Evolutionary conservation across 2,113 vertebrate species (phyloP).

Genomic region (Chlorocebus sabaeus): DNA sequence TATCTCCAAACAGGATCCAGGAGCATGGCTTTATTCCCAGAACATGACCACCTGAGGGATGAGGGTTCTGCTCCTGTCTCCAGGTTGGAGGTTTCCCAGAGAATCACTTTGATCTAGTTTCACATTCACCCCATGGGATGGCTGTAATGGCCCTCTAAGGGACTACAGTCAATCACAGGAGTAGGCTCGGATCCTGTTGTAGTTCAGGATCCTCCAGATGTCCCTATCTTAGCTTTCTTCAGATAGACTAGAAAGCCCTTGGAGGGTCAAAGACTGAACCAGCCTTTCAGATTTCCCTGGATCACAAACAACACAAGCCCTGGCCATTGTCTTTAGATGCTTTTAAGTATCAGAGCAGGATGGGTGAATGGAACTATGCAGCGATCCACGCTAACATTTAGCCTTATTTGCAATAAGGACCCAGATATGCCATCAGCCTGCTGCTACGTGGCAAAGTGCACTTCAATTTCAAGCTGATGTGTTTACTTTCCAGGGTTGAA

Average conservation of each 20-base stretch:
- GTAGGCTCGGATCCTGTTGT: background rate
- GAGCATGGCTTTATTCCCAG: background rate
- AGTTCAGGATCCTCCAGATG: background rate
- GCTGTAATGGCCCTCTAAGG: background rate
- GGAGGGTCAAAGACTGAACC: background rate
- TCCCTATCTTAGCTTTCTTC: background rate
- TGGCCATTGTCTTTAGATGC: background rate
- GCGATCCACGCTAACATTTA: background rate
- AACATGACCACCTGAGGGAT: background rate
- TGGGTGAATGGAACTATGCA: background rate
- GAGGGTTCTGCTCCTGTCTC: background rate
- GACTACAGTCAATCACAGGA: background rate
- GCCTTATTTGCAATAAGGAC: conserved; percentile 45
- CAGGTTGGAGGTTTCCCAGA: background rate
- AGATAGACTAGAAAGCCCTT: background rate
- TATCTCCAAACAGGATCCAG: background rate
- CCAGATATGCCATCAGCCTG: background rate
- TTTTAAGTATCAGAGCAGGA: background rate
- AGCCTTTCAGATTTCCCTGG: background rate
- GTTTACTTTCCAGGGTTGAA: conserved; percentile 56
- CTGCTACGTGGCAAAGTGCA: conserved; percentile 49
- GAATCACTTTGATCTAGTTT: background rate
- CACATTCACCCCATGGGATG: background rate
- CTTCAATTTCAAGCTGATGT: conserved; percentile 68
- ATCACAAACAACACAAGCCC: background rate